These are phyloP conservation scores for Okamejei kenojei DNA, from an alignment of 2,797 vertebrate species.

Conservation along the genomic window DNA sequence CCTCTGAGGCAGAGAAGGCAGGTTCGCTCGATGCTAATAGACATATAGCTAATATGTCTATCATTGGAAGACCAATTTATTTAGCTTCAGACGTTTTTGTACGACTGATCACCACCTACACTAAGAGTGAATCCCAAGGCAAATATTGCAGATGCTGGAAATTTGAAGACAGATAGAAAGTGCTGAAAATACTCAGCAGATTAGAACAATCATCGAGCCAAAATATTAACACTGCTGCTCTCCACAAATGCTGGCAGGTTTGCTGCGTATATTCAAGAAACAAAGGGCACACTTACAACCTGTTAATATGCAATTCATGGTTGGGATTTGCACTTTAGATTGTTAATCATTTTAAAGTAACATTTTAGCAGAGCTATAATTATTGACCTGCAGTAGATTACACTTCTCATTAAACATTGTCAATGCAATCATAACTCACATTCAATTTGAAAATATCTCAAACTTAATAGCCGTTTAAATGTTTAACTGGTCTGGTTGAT, in stretches of 20 bases:
- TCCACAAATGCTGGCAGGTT: no score
- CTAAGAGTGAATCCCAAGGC: no score
- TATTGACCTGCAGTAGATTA: background rate
- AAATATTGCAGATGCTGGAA: no score
- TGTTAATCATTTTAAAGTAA: background rate
- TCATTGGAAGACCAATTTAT: background rate
- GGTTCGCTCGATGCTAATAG: no score
- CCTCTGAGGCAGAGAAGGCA: no score
- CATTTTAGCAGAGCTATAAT: slow-evolving; percentile 6
- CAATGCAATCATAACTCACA: background rate
- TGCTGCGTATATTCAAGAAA: background rate
- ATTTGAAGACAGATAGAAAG: no score
- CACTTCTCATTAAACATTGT: background rate
- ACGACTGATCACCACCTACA: no score
- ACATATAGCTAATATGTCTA: no score
- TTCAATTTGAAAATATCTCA: background rate
- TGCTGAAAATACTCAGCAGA: no score
- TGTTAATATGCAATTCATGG: slow-evolving; percentile 15
- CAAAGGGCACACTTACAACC: slow-evolving; percentile 16
- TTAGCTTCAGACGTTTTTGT: background rate
- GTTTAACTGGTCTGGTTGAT: background rate
- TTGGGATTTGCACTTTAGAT: background rate
- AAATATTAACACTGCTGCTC: no score
- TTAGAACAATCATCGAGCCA: no score
- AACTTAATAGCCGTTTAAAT: background rate